These are phyloP conservation scores for Hiodon alosoides DNA, from an alignment of 2,113 vertebrate genomes.

Conservation along the genomic window DNA sequence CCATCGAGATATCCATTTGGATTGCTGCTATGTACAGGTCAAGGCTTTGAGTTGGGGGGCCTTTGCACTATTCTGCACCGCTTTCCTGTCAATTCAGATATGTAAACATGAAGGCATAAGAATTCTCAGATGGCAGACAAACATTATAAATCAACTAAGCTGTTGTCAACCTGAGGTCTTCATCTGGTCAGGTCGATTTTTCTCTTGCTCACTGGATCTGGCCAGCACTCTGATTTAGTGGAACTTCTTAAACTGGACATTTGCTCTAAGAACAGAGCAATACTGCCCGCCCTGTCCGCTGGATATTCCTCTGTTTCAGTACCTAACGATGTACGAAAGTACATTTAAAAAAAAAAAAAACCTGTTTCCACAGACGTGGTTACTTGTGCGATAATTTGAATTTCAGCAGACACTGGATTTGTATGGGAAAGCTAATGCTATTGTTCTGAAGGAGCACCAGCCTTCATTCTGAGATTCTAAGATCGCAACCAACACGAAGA, in stretches of 20 bases:
- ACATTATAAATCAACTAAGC: neutral
- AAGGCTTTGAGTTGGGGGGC: neutral
- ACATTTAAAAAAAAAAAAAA: no score
- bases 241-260: no score
- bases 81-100: neutral
- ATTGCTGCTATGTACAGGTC: neutral
- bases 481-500: constrained; percentile 1
- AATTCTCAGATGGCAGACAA: neutral
- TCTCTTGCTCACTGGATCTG: neutral
- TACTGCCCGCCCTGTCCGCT: no score
- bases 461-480: neutral
- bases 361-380: no score
- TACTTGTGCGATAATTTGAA: no score
- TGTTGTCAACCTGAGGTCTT: constrained; percentile 1
- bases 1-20: neutral
- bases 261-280: no score
- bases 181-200: constrained; percentile 5
- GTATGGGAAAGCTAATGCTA: neutral
- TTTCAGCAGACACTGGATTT: neutral
- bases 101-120: neutral
- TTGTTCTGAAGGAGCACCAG: neutral
- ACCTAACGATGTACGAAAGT: no score
- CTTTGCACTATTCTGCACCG: no score
- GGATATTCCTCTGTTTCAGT: no score
- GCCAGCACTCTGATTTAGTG: no score